phyloP scores from a whole-genome alignment of 2,888 invertebrate genomes.

The Podabrus alpinus region DNA sequence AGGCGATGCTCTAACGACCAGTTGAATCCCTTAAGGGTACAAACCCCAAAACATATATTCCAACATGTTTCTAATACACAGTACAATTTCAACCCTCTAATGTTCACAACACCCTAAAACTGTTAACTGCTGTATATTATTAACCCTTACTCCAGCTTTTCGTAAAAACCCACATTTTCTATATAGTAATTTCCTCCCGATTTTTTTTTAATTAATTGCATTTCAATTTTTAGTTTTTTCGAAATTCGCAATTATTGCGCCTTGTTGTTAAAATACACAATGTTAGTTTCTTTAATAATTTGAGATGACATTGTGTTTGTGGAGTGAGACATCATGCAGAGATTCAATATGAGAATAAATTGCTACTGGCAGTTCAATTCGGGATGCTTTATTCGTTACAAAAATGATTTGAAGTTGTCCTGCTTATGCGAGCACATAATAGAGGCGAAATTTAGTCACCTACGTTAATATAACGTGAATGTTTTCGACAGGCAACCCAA shows the following conservation, averaged over 20 bases:
- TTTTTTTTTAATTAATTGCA: not conserved
- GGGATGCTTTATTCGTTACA: conserved; percentile 42
- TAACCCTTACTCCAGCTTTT: conserved; percentile 6
- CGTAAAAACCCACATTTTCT: not conserved
- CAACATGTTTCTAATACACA: conserved; percentile 29
- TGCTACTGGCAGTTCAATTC: conserved; percentile 53
- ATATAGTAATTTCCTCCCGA: not conserved
- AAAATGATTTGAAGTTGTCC: conserved; percentile 42
- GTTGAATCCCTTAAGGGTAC: conserved; percentile 42
- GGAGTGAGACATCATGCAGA: conserved; percentile 42
- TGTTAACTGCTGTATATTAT: conserved; percentile 6
- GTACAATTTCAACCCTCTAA: conserved; percentile 12
- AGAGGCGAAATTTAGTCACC: conserved; percentile 39
- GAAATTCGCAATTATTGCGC: not conserved
- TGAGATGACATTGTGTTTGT: conserved; percentile 44
- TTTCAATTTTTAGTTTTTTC: not conserved
- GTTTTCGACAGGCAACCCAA: conserved; percentile 46
- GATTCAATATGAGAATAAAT: conserved; percentile 48
- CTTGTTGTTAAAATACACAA: not conserved
- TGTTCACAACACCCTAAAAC: conserved; percentile 11
- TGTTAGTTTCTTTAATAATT: conserved; percentile 38
- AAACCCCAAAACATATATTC: conserved; percentile 39
- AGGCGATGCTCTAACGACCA: conserved; percentile 54
- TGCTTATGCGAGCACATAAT: conserved; percentile 31
- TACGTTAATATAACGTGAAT: conserved; percentile 33